These are phyloP conservation scores for Zygaena filipendulae DNA, from an alignment of 2,888 invertebrate genomes.

Conservation along the genomic window DNA sequence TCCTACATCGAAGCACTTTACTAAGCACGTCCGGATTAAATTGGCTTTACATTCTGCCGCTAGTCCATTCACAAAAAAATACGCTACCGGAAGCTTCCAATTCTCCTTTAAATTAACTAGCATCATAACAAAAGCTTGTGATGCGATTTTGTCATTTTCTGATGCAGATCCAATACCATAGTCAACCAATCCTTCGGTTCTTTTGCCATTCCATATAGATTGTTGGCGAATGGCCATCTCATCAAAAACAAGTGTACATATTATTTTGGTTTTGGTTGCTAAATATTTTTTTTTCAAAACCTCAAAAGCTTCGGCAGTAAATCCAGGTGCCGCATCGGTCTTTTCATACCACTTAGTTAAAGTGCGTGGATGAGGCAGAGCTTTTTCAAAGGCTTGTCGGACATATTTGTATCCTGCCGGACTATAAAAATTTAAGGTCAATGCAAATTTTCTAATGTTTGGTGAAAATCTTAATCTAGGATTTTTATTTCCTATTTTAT, in stretches of 20 bases:
- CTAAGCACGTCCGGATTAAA: conserved; percentile 13
- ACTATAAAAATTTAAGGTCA: conserved; percentile 17
- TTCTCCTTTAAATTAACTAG: conserved; percentile 14
- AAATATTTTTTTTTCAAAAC: conserved; percentile 13
- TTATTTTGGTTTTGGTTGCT: background rate
- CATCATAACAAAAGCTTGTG: conserved; percentile 13
- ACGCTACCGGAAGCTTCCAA: conserved; percentile 11
- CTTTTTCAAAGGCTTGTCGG: conserved; percentile 11
- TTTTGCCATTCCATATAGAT: conserved; percentile 13
- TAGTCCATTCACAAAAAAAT: conserved; percentile 14
- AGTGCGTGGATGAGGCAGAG: conserved; percentile 18
- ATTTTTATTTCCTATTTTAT: conserved; percentile 3
- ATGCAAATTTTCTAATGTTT: conserved; percentile 17
- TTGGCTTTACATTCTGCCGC: conserved; percentile 13
- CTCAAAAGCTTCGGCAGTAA: conserved; percentile 15
- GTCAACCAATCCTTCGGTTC: conserved; percentile 14
- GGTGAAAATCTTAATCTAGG: conserved; percentile 13
- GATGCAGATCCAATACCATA: conserved; percentile 7
- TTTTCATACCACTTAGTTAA: conserved; percentile 16
- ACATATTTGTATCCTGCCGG: conserved; percentile 6
- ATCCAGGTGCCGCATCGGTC: conserved; percentile 13
- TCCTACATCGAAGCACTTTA: conserved; percentile 11
- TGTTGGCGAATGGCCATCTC: conserved; percentile 14
- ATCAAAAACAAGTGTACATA: conserved; percentile 11
- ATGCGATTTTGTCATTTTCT: conserved; percentile 12